Evolutionary conservation across 1,140 invertebrate genomes (phyloP).

Genomic region (Chrysoperla carnea): DNA sequence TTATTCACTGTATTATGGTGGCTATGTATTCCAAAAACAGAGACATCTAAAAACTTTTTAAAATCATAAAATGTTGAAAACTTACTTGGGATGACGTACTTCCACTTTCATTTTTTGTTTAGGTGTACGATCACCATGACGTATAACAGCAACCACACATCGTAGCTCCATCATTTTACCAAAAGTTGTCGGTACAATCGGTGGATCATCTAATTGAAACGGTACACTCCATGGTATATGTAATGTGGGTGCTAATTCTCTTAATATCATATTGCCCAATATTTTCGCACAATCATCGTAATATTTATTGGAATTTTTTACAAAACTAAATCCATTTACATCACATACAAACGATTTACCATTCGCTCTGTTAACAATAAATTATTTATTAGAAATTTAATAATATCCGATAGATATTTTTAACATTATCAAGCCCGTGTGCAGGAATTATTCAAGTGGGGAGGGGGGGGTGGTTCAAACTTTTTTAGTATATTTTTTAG

Average conservation of each 20-base stretch:
- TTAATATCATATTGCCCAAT: slow-evolving; percentile 72
- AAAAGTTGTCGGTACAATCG: slow-evolving; percentile 96
- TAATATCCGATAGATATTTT: slow-evolving; percentile 5
- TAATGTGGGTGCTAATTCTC: slow-evolving; percentile 82
- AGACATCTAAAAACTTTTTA: too few species aligned
- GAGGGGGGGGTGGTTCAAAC: too few species aligned
- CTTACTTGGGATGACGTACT: slow-evolving; percentile 92
- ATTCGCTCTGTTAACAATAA: slow-evolving; percentile 57
- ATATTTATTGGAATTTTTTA: slow-evolving; percentile 99
- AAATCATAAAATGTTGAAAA: too few species aligned
- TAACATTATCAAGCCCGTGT: too few species aligned
- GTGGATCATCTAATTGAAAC: slow-evolving; percentile 94
- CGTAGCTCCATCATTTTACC: slow-evolving; percentile 99
- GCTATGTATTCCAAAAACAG: too few species aligned
- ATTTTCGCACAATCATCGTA: slow-evolving; percentile 99
- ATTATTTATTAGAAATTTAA: slow-evolving; percentile 4
- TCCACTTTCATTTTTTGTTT: slow-evolving; percentile 99
- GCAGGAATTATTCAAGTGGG: too few species aligned
- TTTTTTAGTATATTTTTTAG: too few species aligned
- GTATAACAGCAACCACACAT: slow-evolving; percentile 94
- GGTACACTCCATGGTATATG: slow-evolving; percentile 95
- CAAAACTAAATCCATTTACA: slow-evolving; percentile 99
- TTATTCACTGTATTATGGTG: too few species aligned
- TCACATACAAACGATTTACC: slow-evolving; percentile 98
- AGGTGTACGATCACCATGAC: slow-evolving; percentile 96